A percentile compares a stretch with the other conserved stretches of the same genome.
Conservation (phyloP, 2,797 vertebrate genomes). For the Vipera latastei region DNA sequence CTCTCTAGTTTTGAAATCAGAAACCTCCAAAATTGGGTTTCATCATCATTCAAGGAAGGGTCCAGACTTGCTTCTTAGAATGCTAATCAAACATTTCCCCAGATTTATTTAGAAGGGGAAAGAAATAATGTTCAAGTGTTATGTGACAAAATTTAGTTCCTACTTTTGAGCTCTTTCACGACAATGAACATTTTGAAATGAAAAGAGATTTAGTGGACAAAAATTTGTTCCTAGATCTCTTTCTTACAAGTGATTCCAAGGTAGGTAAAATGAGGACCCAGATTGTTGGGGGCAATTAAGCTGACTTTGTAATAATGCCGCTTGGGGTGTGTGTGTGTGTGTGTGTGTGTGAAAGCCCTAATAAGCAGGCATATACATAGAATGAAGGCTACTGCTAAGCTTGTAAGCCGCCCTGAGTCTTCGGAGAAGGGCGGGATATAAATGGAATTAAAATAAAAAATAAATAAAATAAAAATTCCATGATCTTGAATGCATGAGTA, state of each 20-base stretch:
- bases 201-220: neutral
- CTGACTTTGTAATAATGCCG: no score
- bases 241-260: neutral
- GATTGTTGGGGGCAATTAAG: no score
- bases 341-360: no score
- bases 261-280: no score
- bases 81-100: neutral
- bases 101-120: neutral
- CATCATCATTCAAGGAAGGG: neutral
- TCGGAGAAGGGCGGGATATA: no score
- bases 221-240: neutral
- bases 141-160: neutral
- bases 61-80: no score
- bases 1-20: neutral
- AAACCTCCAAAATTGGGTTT: neutral
- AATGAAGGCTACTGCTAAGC: no score
- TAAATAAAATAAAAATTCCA: no score
- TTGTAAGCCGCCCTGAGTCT: no score
- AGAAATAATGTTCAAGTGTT: neutral
- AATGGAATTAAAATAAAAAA: no score
- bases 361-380: no score
- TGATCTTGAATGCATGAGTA: neutral
- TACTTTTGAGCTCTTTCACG: neutral
- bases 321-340: no score
- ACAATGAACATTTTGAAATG: neutral